These are phyloP conservation scores for Ictalurus punctatus DNA, from an alignment of 2,113 vertebrate genomes.

Conservation along the genomic window DNA sequence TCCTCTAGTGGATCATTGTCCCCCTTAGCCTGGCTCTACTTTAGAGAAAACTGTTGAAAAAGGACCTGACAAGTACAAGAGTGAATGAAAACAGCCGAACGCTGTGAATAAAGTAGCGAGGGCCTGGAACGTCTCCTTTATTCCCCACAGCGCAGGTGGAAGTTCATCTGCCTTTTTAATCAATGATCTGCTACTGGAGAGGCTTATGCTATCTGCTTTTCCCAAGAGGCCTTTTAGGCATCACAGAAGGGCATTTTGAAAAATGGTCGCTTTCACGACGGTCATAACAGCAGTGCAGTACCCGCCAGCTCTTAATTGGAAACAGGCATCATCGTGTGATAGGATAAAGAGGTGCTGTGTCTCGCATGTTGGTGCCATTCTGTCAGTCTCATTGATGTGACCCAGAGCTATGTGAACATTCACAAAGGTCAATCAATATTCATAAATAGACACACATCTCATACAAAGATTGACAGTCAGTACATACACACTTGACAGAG, in stretches of 20 bases:
- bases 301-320: conserved; percentile 57
- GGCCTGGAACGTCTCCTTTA: conserved; percentile 54
- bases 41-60: conserved; percentile 29
- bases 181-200: conserved; percentile 66
- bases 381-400: conserved; percentile 48
- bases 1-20: background rate
- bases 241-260: conserved; percentile 53
- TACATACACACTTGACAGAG: background rate
- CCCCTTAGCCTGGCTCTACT: background rate
- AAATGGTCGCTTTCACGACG: conserved; percentile 51
- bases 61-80: conserved; percentile 38
- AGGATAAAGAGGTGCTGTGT: conserved; percentile 58
- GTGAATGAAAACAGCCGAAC: conserved; percentile 32
- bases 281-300: conserved; percentile 41
- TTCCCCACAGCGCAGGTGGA: conserved; percentile 52
- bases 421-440: conserved; percentile 25
- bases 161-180: conserved; percentile 70
- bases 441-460: conserved; percentile 21
- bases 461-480: background rate
- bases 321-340: conserved; percentile 49
- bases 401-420: conserved; percentile 41
- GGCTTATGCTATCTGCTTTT: conserved; percentile 43
- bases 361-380: conserved; percentile 45
- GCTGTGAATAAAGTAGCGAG: conserved; percentile 24
- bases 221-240: conserved; percentile 58